These are phyloP conservation scores for Callimorpha dominula DNA, from an alignment of 2,888 invertebrate genomes.

Conservation along the genomic window DNA sequence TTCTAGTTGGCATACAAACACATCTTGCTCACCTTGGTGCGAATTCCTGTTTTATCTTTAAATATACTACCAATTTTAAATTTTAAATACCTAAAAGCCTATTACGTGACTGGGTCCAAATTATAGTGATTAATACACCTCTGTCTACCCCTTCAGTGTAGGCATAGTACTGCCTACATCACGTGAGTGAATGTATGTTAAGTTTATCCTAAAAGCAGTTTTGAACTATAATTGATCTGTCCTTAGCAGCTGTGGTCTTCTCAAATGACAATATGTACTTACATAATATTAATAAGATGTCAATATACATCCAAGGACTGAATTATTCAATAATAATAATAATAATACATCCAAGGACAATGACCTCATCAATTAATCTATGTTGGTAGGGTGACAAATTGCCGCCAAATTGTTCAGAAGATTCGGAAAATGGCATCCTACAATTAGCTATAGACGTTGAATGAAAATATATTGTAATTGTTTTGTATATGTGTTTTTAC, in stretches of 20 bases:
- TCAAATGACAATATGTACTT: background rate
- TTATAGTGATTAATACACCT: no score
- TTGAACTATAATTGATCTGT: no score
- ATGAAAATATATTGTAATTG: constrained; percentile 19
- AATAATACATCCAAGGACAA: background rate
- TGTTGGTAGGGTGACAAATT: constrained; percentile 39
- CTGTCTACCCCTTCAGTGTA: no score
- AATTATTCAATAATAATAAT: background rate
- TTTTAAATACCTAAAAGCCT: no score
- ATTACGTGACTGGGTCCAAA: no score
- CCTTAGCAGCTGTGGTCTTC: background rate
- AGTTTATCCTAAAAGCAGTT: no score
- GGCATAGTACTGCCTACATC: no score
- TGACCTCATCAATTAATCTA: constrained; percentile 1
- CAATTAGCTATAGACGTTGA: constrained; percentile 33
- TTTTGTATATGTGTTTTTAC: background rate
- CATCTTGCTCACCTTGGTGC: constrained; percentile 25
- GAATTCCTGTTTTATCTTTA: background rate
- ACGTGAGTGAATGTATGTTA: no score
- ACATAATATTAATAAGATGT: background rate
- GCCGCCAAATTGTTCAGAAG: constrained; percentile 40
- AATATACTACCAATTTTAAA: no score
- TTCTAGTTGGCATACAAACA: constrained; percentile 27
- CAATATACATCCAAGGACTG: background rate
- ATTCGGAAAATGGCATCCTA: constrained; percentile 33